Evolutionary conservation across 2,113 vertebrate species (phyloP).

Genomic region (Puntigrus tetrazona): DNA sequence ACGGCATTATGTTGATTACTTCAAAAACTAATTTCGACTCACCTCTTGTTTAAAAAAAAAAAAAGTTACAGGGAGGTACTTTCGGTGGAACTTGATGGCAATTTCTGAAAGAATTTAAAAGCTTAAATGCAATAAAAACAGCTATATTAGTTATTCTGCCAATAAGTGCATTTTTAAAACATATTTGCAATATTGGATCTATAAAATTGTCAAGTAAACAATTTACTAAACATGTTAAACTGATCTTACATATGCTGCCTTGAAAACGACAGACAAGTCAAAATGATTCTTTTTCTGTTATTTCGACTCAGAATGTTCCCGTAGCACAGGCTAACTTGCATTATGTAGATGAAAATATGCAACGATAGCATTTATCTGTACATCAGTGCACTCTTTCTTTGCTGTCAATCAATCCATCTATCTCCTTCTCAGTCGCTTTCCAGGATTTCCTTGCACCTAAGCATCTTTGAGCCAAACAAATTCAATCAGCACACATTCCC

Average conservation of each 20-base stretch:
- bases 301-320: neutral
- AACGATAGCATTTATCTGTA: neutral
- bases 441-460: conserved; percentile 39
- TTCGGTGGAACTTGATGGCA: neutral
- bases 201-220: no score
- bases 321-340: neutral
- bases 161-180: neutral
- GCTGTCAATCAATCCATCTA: neutral
- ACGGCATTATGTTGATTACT: neutral
- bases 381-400: neutral
- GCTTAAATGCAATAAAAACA: neutral
- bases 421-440: conserved; percentile 29
- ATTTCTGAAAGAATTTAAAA: neutral
- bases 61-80: neutral
- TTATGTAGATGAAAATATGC: neutral
- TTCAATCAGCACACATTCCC: conserved; percentile 57
- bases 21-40: conserved; percentile 1
- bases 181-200: neutral
- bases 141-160: neutral
- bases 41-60: neutral
- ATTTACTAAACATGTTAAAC: neutral
- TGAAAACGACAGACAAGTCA: neutral
- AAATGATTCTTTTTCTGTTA: neutral
- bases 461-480: conserved; percentile 59
- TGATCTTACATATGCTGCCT: neutral